Percentiles rank a stretch among this genome's conserved stretches.
phyloP scores from a whole-genome alignment of 64 coral and sea anemone species.

The Montipora capricornis region DNA sequence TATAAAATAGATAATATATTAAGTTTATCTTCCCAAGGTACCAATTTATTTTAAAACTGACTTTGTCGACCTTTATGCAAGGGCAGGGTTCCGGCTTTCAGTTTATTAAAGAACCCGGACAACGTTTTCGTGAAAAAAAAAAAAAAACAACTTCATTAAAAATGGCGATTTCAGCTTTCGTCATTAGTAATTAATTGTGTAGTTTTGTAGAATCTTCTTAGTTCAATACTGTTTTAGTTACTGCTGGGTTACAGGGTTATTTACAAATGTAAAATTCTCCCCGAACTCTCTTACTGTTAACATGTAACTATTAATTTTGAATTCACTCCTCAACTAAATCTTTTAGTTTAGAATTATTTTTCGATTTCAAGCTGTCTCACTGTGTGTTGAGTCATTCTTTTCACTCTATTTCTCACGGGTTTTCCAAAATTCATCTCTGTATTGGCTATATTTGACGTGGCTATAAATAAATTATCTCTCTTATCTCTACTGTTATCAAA shows the following conservation, averaged over 20 bases:
- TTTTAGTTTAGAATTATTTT: background rate
- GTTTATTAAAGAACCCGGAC: background rate
- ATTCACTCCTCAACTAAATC: too few species aligned
- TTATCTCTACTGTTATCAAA: background rate
- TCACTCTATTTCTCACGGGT: background rate
- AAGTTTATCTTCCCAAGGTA: background rate
- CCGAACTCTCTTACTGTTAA: too few species aligned
- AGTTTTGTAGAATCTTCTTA: background rate
- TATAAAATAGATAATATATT: too few species aligned
- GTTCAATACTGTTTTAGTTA: background rate
- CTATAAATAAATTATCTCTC: background rate
- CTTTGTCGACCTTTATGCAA: background rate
- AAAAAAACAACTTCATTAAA: background rate
- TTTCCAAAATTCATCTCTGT: background rate
- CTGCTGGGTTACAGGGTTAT: background rate
- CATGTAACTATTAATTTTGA: too few species aligned
- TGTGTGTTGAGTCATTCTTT: background rate
- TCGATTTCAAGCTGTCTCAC: background rate
- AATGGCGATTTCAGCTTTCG: background rate
- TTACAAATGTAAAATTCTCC: too few species aligned
- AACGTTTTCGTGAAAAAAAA: background rate
- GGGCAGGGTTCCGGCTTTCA: too few species aligned
- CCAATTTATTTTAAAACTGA: background rate
- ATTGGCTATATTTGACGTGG: background rate
- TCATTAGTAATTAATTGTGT: background rate